A percentile compares a stretch with the other conserved stretches of the same genome.
Evolutionary conservation across 2,888 invertebrate genomes (phyloP).

Genomic region (Cheiracanthium punctorium): DNA sequence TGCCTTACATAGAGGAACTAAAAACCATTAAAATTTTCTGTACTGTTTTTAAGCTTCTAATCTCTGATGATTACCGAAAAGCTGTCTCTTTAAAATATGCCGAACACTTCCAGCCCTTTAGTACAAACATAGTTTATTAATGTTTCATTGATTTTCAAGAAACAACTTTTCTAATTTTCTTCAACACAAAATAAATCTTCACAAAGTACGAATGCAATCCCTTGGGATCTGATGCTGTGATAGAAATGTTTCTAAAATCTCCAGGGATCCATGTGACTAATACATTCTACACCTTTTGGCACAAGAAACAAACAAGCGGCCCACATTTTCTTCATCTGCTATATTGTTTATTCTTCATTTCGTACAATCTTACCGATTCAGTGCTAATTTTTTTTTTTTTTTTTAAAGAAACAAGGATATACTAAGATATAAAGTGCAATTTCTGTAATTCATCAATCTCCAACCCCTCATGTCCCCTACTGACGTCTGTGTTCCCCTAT

Average conservation of each 20-base stretch:
- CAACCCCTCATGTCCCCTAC: background rate
- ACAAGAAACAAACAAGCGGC: background rate
- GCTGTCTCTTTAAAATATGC: no score
- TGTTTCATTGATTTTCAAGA: no score
- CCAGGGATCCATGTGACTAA: background rate
- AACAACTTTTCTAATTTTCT: no score
- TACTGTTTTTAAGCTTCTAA: no score
- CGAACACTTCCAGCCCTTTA: no score
- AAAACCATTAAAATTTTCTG: no score
- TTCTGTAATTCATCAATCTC: background rate
- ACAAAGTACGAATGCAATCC: background rate
- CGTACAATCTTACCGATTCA: background rate
- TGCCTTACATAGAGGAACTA: no score
- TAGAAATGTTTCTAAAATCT: background rate
- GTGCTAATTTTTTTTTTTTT: background rate
- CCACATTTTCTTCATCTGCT: background rate
- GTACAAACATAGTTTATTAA: no score
- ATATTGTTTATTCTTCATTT: background rate
- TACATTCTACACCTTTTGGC: no score
- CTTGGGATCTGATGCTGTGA: background rate
- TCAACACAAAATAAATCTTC: background rate
- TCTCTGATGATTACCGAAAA: no score
- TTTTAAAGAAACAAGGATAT: background rate
- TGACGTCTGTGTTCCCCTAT: constrained; percentile 22
- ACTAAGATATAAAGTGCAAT: no score